These are phyloP conservation scores for Irena cyanogastra DNA, from an alignment of 2,113 vertebrate species.

Conservation along the genomic window DNA sequence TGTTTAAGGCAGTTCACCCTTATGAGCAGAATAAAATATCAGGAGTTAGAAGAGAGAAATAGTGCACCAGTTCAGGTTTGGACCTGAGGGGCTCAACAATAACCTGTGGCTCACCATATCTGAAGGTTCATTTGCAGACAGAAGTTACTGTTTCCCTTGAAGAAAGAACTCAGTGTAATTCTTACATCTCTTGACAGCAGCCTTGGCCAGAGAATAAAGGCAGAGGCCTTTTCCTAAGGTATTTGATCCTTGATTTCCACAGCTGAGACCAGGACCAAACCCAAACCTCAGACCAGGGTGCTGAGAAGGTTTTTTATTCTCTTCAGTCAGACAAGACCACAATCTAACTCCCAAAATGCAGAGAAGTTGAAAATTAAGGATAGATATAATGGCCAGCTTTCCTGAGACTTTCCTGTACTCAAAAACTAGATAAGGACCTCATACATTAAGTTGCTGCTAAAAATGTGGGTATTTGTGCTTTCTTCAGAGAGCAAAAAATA, in stretches of 20 bases:
- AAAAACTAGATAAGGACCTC: neutral
- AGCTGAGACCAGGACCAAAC: neutral
- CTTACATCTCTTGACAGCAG: constrained; percentile 17
- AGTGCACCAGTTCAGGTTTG: neutral
- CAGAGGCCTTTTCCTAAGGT: constrained; percentile 9
- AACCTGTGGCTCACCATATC: neutral
- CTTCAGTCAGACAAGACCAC: neutral
- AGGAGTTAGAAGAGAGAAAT: neutral
- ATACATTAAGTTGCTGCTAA: neutral
- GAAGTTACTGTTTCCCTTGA: constrained; percentile 14
- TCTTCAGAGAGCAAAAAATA: neutral
- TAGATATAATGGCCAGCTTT: neutral
- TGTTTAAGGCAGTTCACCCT: neutral
- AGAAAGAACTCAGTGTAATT: neutral
- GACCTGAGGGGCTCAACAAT: neutral
- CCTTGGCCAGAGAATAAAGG: constrained; percentile 40
- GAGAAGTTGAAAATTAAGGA: neutral
- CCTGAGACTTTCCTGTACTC: neutral
- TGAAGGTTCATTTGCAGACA: neutral
- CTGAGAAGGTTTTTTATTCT: neutral
- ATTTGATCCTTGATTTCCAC: constrained; percentile 37
- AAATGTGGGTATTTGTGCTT: neutral
- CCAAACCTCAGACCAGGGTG: neutral
- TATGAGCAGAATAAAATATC: neutral
- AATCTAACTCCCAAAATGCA: neutral